Base-by-base conservation (phyloP, 2,797 vertebrate genomes). In the Channa striata region DNA sequence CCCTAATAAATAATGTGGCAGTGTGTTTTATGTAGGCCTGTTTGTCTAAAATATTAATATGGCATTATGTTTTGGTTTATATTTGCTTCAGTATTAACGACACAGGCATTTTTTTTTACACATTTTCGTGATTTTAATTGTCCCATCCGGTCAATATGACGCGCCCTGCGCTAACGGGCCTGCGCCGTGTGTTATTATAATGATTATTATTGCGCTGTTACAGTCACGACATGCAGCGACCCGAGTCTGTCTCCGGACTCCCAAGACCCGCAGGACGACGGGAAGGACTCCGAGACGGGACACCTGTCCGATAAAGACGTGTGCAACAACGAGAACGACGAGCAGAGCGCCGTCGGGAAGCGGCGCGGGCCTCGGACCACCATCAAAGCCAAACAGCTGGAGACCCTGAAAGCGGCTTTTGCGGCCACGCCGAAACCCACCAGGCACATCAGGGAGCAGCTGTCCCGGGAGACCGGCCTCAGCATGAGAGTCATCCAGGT, bases 311-410 rank as follows among this genome's bases (percentile, higher is more conserved):
- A 99, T 83, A 99, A 98, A 86, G 97, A 99, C 80, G 94, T 89
- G 8, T 89, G 95, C 84, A 94, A 91, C 90, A 96, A 96, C 53
- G 97, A 99, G 87, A 96, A 96, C 40, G 97, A 99, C 74, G 97
- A 98, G 87, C 95, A 96, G 93, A 95, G 94, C 68, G 93, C 95
- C 8, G 97, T 96, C 43, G 96, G 96, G 25, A 99, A 99, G 65
- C 86, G 97, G 49, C 94, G 97, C 57, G 97, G 97, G 17, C 97
- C 97, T 13, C 95, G 97, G 62, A 99, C 97, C 87, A 99, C 97
- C 68, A 99, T 99, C 70, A 99, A 99, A 85, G 97, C 97, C 89
- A 99, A 99, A 75, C 97, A 98, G 87, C 94, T 98, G 86, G 97
- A 98, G 90, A 97, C 95, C 2, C 95, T 98, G 71, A 97, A 97